Evolutionary conservation across 23 tunicate species (phyloP).

Genomic region (Styela plicata): DNA sequence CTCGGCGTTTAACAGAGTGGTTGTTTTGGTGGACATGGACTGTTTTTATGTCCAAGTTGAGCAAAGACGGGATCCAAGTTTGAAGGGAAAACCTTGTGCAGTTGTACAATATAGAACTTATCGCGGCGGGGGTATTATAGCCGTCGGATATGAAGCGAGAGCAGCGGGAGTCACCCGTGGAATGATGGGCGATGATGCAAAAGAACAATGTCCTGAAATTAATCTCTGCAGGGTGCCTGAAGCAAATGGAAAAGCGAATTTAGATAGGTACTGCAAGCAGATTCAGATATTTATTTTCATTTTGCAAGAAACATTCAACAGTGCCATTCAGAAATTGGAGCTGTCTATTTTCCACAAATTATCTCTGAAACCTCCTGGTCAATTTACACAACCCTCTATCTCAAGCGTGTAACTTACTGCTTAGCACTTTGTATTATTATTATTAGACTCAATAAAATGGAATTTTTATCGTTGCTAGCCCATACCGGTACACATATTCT

Average conservation of each 20-base stretch:
- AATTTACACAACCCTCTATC: too few relatives aligned
- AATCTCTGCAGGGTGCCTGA: slow-evolving; percentile 71
- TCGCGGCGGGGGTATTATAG: slow-evolving; percentile 90
- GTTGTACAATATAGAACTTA: slow-evolving; percentile 84
- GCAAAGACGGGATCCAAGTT: slow-evolving; percentile 66
- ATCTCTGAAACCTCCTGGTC: too few relatives aligned
- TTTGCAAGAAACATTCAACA: too few relatives aligned
- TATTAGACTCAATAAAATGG: too few relatives aligned
- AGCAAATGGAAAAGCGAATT: slow-evolving; percentile 90
- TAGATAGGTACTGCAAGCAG: slow-evolving; percentile 64
- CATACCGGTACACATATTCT: too few relatives aligned
- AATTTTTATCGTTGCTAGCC: too few relatives aligned
- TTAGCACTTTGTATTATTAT: too few relatives aligned
- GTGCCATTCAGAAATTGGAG: too few relatives aligned
- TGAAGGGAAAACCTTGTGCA: slow-evolving; percentile 76
- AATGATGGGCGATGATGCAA: slow-evolving; percentile 93
- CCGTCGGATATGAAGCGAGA: slow-evolving; percentile 90
- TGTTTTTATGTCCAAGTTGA: slow-evolving; percentile 95
- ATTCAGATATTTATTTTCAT: too few relatives aligned
- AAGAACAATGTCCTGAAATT: slow-evolving; percentile 74
- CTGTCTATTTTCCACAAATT: too few relatives aligned
- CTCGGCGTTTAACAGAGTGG: slow-evolving; percentile 31
- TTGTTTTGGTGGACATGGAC: slow-evolving; percentile 85
- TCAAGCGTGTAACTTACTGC: too few relatives aligned
- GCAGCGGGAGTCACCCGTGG: slow-evolving; percentile 66